Conservation (phyloP, 2,113 vertebrate species). For the Erythrolamprus reginae region DNA sequence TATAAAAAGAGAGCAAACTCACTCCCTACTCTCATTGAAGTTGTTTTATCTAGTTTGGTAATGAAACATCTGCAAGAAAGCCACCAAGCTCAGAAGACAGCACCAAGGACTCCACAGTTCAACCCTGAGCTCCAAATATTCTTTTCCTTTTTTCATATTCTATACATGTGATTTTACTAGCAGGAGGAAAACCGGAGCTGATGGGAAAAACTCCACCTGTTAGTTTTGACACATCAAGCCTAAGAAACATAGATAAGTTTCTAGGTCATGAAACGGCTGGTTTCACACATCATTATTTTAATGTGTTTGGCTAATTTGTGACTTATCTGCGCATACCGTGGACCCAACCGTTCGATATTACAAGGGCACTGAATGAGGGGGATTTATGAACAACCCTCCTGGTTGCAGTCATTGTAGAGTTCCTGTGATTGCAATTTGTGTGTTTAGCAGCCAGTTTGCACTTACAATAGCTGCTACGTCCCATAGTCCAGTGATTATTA, state of each 20-base stretch:
- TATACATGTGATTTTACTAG: background rate
- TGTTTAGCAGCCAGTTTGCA: background rate
- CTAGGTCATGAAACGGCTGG: background rate
- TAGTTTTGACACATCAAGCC: background rate
- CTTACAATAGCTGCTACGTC: background rate
- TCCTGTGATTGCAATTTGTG: background rate
- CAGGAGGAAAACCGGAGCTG: background rate
- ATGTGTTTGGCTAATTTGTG: background rate
- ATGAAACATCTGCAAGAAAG: background rate
- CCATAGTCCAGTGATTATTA: background rate
- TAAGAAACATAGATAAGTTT: background rate
- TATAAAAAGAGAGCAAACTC: background rate
- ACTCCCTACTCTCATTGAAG: background rate
- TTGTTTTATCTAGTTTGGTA: background rate
- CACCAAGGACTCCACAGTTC: background rate
- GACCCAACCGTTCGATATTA: background rate
- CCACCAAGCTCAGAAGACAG: background rate
- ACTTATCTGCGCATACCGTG: background rate
- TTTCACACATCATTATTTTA: background rate
- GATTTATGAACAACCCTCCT: background rate
- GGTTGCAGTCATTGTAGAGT: background rate
- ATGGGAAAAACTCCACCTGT: background rate
- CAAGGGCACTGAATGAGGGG: background rate
- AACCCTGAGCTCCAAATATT: background rate
- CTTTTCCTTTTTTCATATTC: background rate